phyloP scores from a whole-genome alignment of 2,888 invertebrate genomes.

The Zygothrica quintamaculata region DNA sequence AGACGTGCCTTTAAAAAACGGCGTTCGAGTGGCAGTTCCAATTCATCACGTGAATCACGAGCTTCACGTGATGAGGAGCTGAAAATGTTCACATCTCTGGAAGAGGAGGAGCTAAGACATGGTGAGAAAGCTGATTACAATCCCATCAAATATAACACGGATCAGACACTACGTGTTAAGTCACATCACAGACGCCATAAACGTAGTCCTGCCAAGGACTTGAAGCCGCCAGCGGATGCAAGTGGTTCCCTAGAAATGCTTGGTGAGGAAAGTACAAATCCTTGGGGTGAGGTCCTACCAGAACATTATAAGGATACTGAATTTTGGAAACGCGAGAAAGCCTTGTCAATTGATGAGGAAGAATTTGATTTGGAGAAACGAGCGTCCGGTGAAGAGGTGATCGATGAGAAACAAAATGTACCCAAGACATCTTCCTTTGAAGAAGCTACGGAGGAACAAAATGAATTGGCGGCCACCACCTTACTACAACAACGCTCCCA shows the following conservation, averaged over 20 bases:
- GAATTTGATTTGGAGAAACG: slow-evolving; percentile 66
- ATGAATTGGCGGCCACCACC: slow-evolving; percentile 76
- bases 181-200: slow-evolving; percentile 81
- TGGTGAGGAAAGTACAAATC: slow-evolving; percentile 80
- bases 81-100: slow-evolving; percentile 88
- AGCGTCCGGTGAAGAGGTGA: slow-evolving; percentile 59
- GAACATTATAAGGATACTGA: slow-evolving; percentile 83
- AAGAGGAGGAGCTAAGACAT: slow-evolving; percentile 86
- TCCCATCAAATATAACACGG: slow-evolving; percentile 82
- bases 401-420: slow-evolving; percentile 61
- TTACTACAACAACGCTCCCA: slow-evolving; percentile 74
- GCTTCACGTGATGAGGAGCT: slow-evolving; percentile 88
- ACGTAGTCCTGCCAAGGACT: slow-evolving; percentile 82
- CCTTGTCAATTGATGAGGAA: slow-evolving; percentile 83
- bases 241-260: slow-evolving; percentile 79
- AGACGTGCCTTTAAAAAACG: slow-evolving; percentile 87
- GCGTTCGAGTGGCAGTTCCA: slow-evolving; percentile 86
- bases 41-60: slow-evolving; percentile 87
- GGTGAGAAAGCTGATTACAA: slow-evolving; percentile 79
- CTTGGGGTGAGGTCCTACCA: slow-evolving; percentile 83
- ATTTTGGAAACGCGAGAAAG: slow-evolving; percentile 83
- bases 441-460: slow-evolving; percentile 82
- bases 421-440: slow-evolving; percentile 83
- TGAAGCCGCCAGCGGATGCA: slow-evolving; percentile 40
- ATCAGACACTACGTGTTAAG: slow-evolving; percentile 80